These are phyloP conservation scores for Pluvialis apricaria DNA, from an alignment of 2,113 vertebrate genomes.

Conservation along the genomic window DNA sequence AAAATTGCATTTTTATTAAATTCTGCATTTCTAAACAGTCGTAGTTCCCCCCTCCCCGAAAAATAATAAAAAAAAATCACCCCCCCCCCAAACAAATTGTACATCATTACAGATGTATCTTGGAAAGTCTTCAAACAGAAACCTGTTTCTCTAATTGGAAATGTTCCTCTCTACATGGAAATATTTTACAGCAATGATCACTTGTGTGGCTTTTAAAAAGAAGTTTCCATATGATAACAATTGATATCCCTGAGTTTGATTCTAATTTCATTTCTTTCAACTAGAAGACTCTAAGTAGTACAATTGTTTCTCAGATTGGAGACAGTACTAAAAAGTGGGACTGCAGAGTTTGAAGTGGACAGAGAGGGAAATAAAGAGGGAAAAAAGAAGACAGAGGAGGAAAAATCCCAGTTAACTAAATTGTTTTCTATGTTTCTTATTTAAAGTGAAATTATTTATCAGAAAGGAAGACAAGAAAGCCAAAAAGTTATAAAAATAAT, in stretches of 20 bases:
- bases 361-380: neutral
- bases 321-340: neutral
- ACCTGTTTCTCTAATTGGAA: neutral
- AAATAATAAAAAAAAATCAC: fast-evolving
- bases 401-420: neutral
- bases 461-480: neutral
- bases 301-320: neutral
- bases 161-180: neutral
- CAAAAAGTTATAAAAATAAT: neutral
- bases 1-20: neutral
- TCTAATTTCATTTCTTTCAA: neutral
- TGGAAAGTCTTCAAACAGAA: neutral
- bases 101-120: neutral
- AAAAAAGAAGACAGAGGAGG: neutral
- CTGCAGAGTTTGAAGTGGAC: neutral
- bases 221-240: neutral
- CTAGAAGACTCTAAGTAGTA: neutral
- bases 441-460: neutral
- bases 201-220: neutral
- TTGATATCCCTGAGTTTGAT: neutral
- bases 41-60: fast-evolving
- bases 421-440: neutral
- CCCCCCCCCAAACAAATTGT: no score
- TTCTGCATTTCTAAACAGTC: neutral
- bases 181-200: neutral